Percentiles rank a stretch among this genome's conserved stretches.
phyloP scores from a whole-genome alignment of 2,888 invertebrate species.

The Anoncus sp. region DNA sequence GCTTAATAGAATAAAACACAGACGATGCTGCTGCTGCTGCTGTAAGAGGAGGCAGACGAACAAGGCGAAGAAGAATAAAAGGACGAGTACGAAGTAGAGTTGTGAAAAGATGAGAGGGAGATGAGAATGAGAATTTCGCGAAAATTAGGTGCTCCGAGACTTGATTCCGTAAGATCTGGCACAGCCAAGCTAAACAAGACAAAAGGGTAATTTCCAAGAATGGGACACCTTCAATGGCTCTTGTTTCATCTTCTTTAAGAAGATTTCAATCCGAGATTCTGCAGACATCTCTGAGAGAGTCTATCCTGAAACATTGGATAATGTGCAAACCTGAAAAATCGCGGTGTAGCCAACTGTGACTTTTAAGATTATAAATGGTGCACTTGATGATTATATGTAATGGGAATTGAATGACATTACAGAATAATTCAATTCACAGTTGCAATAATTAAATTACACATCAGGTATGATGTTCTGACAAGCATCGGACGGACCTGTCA shows the following conservation, averaged over 20 bases:
- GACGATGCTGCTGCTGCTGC: conserved; percentile 31
- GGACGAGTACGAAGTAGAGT: conserved; percentile 16
- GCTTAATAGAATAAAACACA: conserved; percentile 63
- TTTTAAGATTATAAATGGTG: not conserved
- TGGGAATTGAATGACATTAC: not conserved
- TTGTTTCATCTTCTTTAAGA: conserved; percentile 2
- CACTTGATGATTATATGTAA: not conserved
- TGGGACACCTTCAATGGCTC: conserved; percentile 19
- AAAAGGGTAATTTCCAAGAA: conserved; percentile 50
- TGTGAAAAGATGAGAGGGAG: conserved; percentile 41
- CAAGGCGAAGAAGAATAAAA: conserved; percentile 19
- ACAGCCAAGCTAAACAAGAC: conserved; percentile 42
- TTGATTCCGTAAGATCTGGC: conserved; percentile 56
- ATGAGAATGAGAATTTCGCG: conserved; percentile 50
- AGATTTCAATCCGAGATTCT: conserved; percentile 27
- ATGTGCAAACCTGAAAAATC: not conserved
- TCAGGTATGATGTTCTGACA: not conserved
- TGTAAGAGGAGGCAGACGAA: conserved; percentile 15
- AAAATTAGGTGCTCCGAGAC: conserved; percentile 59
- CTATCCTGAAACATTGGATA: not conserved
- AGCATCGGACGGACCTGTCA: not conserved
- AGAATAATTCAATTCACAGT: not conserved
- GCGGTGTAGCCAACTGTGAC: not conserved
- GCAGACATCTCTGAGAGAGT: not conserved
- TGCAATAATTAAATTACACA: not conserved